Evolutionary conservation across 2,797 vertebrate species (phyloP).

Genomic region (Sebastes glaucus): DNA sequence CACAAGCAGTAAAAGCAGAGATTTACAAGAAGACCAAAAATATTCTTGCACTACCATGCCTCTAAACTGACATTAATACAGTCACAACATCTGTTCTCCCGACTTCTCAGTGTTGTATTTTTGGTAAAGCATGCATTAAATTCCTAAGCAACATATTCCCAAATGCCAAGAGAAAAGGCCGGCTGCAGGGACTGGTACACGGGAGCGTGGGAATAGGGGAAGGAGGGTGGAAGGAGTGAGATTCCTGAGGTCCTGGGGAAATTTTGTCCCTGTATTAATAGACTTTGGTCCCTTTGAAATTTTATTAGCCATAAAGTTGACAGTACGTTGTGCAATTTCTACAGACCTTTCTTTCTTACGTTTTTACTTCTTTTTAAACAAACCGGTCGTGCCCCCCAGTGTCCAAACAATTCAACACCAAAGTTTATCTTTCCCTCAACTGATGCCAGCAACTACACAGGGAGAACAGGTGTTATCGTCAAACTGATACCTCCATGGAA

Average conservation of each 20-base stretch:
- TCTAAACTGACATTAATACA: background rate
- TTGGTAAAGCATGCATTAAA: slow-evolving; percentile 41
- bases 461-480: slow-evolving; percentile 81
- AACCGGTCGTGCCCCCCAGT: slow-evolving; percentile 54
- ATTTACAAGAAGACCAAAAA: background rate
- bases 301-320: slow-evolving; percentile 97
- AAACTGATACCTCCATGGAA: slow-evolving; percentile 78
- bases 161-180: slow-evolving; percentile 44
- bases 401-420: slow-evolving; percentile 71
- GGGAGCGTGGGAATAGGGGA: slow-evolving; percentile 84
- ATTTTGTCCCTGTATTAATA: slow-evolving; percentile 90
- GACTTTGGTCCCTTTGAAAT: slow-evolving; percentile 93
- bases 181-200: slow-evolving; percentile 56
- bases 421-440: slow-evolving; percentile 69
- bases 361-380: slow-evolving; percentile 79
- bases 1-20: slow-evolving; percentile 10
- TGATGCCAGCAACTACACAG: slow-evolving; percentile 65
- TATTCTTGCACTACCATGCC: background rate
- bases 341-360: slow-evolving; percentile 62
- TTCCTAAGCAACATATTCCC: slow-evolving; percentile 49
- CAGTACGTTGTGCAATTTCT: slow-evolving; percentile 85
- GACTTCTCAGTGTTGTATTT: slow-evolving; percentile 39
- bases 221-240: slow-evolving; percentile 81
- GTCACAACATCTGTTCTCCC: background rate
- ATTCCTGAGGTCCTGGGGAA: slow-evolving; percentile 86